Evolutionary conservation across 2,113 vertebrate genomes (phyloP), one percentile per base, ranked within the genome.

Genomic region (Numida meleagris): DNA sequence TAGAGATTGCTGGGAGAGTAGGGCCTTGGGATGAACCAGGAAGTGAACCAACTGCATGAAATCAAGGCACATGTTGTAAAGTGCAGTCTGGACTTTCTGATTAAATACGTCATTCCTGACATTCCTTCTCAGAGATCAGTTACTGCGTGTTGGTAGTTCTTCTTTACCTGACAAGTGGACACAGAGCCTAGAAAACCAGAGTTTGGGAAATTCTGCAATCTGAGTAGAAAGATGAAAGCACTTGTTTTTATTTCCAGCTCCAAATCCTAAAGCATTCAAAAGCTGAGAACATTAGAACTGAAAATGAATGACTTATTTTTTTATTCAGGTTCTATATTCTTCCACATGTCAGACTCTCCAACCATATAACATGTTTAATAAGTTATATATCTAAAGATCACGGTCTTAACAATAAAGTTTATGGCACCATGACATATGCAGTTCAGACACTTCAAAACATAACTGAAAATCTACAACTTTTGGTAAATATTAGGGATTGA

Each of bases 401-500:
- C 15, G 34, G 6, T 24, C 14, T 50, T 75, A 27, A 7, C 90
- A 87, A 79, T 20, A 73, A 80, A 68, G 33, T 67, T 43, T 36
- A 29, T 2, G 15, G 8, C 13, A 55, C 8, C 10, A 29, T 53
- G 33, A 31, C 23, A 53, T 31, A 42, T 18, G 14, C 15, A 46
- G 24, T 77, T 89, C 40, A 87, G 81, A 83, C 9, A 36, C 16
- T 50, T 59, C 7, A 15, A 48, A 82, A 89, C 72, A 50, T 14
- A 72, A 66, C 12, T 20, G 7, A 57, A 90, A 93, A 76, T 20
- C 2, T 38, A 58, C 9, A 76, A 2, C 0, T 0, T 17, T 72
- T 70, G 33, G 48, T 70, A 92, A 87, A 76, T 70, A 36, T 45
- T 51, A 21, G 36, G 31, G 27, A n/a, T 91, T 62, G 62, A 91